A percentile compares a stretch with the other conserved stretches of the same genome.
phyloP scores from a whole-genome alignment of 2,113 vertebrate genomes.

The Cephalopholis sonnerati region DNA sequence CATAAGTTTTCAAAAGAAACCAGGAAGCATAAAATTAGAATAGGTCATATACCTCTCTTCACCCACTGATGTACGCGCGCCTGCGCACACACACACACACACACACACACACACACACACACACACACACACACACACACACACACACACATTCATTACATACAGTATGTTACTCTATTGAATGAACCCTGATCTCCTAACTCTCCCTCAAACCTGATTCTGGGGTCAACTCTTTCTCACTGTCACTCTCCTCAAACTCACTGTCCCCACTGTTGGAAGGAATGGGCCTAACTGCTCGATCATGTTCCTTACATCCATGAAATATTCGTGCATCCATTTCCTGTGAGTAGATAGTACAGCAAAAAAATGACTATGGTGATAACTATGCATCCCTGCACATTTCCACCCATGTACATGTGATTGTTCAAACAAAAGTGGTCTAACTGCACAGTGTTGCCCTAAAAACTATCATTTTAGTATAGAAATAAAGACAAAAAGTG shows the following conservation, averaged over 20 bases:
- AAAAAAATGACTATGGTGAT: background rate
- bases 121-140: background rate
- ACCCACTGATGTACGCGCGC: background rate
- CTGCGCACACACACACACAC: too few relatives aligned
- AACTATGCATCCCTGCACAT: background rate
- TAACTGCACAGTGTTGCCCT: slow-evolving; percentile 10
- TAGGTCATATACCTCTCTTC: too few relatives aligned
- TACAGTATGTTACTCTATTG: background rate
- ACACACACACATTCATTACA: too few relatives aligned
- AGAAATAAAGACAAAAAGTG: background rate
- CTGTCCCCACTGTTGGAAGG: too few relatives aligned
- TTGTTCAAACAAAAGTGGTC: background rate
- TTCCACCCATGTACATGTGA: background rate
- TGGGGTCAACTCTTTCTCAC: background rate
- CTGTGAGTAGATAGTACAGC: background rate
- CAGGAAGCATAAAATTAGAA: too few relatives aligned
- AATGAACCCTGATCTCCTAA: background rate
- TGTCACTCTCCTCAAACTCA: slow-evolving; percentile 11
- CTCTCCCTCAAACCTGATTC: background rate
- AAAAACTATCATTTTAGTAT: slow-evolving; percentile 1
- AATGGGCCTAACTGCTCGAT: too few relatives aligned
- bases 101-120: too few relatives aligned
- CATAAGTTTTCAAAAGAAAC: background rate
- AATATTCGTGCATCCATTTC: too few relatives aligned
- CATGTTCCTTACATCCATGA: too few relatives aligned